A percentile compares a stretch with the other conserved stretches of the same genome.
These are phyloP conservation scores for Esperia sulphurella DNA, from an alignment of 2,888 invertebrate species.

Conservation along the genomic window DNA sequence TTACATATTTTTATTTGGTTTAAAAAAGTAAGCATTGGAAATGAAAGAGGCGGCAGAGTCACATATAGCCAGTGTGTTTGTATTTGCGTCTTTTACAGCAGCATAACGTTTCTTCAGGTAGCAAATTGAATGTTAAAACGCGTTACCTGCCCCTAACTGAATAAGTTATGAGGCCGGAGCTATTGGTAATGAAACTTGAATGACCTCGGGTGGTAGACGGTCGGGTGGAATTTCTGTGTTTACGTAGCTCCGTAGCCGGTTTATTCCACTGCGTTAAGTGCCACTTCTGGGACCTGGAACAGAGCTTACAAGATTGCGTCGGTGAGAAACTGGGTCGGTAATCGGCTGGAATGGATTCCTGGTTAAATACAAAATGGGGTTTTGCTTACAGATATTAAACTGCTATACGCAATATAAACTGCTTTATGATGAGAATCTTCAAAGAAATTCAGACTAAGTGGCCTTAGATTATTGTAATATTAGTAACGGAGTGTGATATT, in stretches of 20 bases:
- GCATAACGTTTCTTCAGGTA: conserved; percentile 58
- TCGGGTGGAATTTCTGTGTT: conserved; percentile 57
- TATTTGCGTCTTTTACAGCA: conserved; percentile 38
- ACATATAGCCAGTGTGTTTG: conserved; percentile 10
- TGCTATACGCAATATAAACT: too few relatives aligned
- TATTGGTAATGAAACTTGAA: conserved; percentile 76
- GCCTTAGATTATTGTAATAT: too few relatives aligned
- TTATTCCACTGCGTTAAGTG: conserved; percentile 49
- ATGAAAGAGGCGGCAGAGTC: neutral
- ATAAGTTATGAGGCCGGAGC: conserved; percentile 69
- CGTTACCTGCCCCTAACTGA: conserved; percentile 71
- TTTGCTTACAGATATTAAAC: neutral
- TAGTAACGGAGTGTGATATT: too few relatives aligned
- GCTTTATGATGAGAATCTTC: too few relatives aligned
- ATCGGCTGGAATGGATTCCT: conserved; percentile 10
- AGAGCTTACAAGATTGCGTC: conserved; percentile 28
- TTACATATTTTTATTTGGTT: neutral
- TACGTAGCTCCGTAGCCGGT: conserved; percentile 39
- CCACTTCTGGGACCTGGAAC: conserved; percentile 27
- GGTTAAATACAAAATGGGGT: conserved; percentile 1
- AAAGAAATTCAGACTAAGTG: too few relatives aligned
- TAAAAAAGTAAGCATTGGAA: neutral
- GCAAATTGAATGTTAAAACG: conserved; percentile 74
- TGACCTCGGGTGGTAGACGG: conserved; percentile 57
- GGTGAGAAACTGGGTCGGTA: conserved; percentile 17